phyloP scores from a whole-genome alignment of 37 sponge, comb jelly and placozoan species.

The Dysidea cf. avara region DNA sequence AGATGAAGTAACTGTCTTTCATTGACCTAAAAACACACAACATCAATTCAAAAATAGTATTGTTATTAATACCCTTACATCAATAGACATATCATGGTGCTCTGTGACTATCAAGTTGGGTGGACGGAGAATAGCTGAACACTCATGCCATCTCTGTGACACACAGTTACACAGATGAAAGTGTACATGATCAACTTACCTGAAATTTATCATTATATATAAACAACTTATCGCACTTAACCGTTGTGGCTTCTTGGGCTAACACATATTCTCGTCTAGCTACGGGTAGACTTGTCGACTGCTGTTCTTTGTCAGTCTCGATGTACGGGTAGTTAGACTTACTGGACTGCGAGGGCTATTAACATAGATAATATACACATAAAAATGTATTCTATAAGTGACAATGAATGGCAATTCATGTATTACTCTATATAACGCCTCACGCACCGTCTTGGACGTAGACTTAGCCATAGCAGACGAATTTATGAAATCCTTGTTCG shows the following conservation, averaged over 20 bases:
- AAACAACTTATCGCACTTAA: constrained; percentile 55
- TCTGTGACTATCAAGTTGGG: constrained; percentile 52
- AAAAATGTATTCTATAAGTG: too few relatives aligned
- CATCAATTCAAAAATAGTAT: neutral
- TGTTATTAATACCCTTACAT: constrained; percentile 38
- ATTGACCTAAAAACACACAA: constrained; percentile 38
- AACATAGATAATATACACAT: too few relatives aligned
- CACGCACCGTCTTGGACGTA: too few relatives aligned
- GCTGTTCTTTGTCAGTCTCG: too few relatives aligned
- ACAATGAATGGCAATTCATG: too few relatives aligned
- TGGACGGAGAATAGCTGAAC: constrained; percentile 40
- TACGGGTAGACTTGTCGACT: too few relatives aligned
- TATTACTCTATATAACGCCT: too few relatives aligned
- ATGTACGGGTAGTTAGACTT: too few relatives aligned
- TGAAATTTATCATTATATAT: constrained; percentile 63
- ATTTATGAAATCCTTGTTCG: too few relatives aligned
- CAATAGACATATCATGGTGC: constrained; percentile 58
- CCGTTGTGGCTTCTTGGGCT: neutral
- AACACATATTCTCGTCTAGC: too few relatives aligned
- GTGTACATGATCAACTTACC: constrained; percentile 21
- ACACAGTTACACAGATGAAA: neutral
- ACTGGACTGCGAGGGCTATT: too few relatives aligned
- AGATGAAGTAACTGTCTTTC: constrained; percentile 62
- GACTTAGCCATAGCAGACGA: too few relatives aligned
- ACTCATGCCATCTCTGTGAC: constrained; percentile 73